Evolutionary conservation across 2,888 invertebrate species (phyloP), one percentile per base, ranked within the genome.

Genomic region (Troilus luridus): DNA sequence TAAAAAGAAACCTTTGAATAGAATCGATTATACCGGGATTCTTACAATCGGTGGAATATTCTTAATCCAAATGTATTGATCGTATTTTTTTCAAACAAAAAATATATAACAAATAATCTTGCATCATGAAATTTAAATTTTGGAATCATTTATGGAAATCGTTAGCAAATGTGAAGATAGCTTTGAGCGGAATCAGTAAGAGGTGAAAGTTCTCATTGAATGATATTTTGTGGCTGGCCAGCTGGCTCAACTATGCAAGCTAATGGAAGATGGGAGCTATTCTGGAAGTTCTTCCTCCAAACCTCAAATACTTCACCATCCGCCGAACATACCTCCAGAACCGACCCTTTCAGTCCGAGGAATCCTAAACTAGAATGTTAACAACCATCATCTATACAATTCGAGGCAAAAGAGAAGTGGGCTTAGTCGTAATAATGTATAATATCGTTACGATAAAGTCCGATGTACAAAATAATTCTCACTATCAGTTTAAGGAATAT

Each of bases 261-360:
- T 85, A 58, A 85, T 56, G 56, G 85, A 85, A 85, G 85, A 85
- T 56, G 41, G 72, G 5, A 41, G 72, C 54, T 85, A 56, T 85
- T 54, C 85, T 58, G 12, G 21, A 85, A 56, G 56, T 85, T 85
- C 56, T 85, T 85, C 85, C 85, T 21, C 56, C 14, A 56, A 12
- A 85, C 85, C 85, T 56, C 85, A 85, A 85, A 85, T 85, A 85
- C 56, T 85, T 85, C 85, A 21, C 85, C 56, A 56, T 85, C 85
- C 85, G 56, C 56, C 56, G 6, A 21, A 8, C 85, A 58, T 85
- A 21, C n/a, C 85, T 85, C 56, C n/a, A n/a, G 21, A 9, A 54
- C n/a, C 85, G 56, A n/a, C 85, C 54, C 85, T n/a, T 85, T n/a
- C 56, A 85, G 17, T 41, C 8, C 8, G 27, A 17, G 72, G 27